Base-by-base conservation (phyloP, 2,797 vertebrate genomes). In the Telmatherina bonti region DNA sequence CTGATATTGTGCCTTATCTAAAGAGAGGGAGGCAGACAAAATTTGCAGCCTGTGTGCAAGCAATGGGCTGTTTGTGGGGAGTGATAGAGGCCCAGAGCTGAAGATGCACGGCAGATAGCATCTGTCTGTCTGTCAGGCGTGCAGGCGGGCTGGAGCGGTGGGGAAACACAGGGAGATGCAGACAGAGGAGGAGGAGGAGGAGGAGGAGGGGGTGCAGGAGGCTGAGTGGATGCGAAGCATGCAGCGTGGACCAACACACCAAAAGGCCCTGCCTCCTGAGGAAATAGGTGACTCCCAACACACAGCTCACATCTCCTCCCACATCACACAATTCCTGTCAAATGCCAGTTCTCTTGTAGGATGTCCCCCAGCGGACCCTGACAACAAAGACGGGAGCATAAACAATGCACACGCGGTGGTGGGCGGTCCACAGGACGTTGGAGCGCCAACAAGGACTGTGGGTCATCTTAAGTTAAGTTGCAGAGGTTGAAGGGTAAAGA, bases 1-100 rank as follows among this genome's bases (percentile, higher is more conserved):
- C 96, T 95, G 97, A 99, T 98, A 99, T 96, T 58, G 41, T 65
- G 88, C 89, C 96, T 99, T 99, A 99, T 99, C 98, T 96, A 93
- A 94, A 95, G 94, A 94, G 91, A 96, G 96, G 96, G 96, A 91
- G 90, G 92, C 88, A 91, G 93, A 85, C 81, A 74, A 87, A 96
- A 96, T 96, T 96, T 96, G 90, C 95, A 95, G 92, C 94, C 90
- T 85, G 93, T 94, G 92, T 91, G 90, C 90, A 79, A 93, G 94
- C 91, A 94, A 95, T 93, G 95, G 96, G 96, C 96, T 95, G 95
- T 95, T 96, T 95, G 93, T 92, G 93, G 90, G 92, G 93, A 95
- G 92, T 91, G 95, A 95, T 95, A 95, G 95, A 94, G 94, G 63
- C 92, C 88, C 89, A 93, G 93, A 95, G 93, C 91, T 87, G 85